Evolutionary conservation across 2,888 invertebrate species (phyloP).

Genomic region (Psylliodes chrysocephalus): DNA sequence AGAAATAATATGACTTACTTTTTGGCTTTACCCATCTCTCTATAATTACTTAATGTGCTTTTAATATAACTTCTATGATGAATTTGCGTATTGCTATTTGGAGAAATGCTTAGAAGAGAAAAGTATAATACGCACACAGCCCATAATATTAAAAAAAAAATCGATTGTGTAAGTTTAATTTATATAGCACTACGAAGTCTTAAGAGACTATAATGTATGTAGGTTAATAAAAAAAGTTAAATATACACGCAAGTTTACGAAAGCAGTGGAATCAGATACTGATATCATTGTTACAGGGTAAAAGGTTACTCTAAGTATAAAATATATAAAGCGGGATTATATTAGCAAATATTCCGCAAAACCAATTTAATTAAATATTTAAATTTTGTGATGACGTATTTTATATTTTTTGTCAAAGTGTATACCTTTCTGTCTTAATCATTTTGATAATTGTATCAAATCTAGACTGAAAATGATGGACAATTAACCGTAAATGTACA

Average conservation of each 20-base stretch:
- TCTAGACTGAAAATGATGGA: too few species aligned
- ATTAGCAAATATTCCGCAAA: too few species aligned
- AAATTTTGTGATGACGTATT: too few species aligned
- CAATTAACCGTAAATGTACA: too few species aligned
- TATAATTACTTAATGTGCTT: slow-evolving; percentile 3
- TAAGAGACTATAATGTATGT: slow-evolving; percentile 41
- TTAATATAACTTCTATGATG: slow-evolving; percentile 25
- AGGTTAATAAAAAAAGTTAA: slow-evolving; percentile 12
- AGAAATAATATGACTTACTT: too few species aligned
- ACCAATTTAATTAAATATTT: too few species aligned
- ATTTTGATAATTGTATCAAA: too few species aligned
- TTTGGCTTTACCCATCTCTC: background rate
- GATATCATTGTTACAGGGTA: background rate
- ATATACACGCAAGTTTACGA: slow-evolving; percentile 5
- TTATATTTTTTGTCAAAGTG: too few species aligned
- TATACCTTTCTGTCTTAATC: too few species aligned
- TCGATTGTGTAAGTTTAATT: slow-evolving; percentile 50
- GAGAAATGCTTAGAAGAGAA: slow-evolving; percentile 47
- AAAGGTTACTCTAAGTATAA: background rate
- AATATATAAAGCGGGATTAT: too few species aligned
- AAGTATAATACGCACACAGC: slow-evolving; percentile 59
- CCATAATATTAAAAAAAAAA: slow-evolving; percentile 50
- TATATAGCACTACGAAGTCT: slow-evolving; percentile 49
- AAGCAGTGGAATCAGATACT: background rate
- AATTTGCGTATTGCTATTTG: slow-evolving; percentile 36